Conservation (phyloP, 2,888 invertebrate species). For the Xanthostigma xanthostigma region DNA sequence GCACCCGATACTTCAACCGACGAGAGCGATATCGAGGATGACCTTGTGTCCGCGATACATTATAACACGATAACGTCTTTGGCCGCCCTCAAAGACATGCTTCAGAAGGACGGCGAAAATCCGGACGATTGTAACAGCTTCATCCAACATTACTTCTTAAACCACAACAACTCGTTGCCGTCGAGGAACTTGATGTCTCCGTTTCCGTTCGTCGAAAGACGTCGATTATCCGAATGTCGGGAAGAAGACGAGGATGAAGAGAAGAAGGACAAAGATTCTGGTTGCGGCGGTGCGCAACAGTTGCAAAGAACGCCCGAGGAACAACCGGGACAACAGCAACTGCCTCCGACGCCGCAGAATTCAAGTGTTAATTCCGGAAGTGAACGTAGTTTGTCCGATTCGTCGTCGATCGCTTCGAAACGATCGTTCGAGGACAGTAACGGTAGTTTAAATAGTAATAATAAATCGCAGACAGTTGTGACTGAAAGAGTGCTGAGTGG, state of each 20-base stretch:
- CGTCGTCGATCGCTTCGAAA: conserved; percentile 27
- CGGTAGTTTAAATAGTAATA: not conserved
- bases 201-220: conserved; percentile 39
- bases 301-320: conserved; percentile 6
- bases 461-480: not conserved
- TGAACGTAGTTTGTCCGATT: conserved; percentile 27
- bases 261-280: conserved; percentile 15
- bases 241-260: conserved; percentile 72
- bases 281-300: no score
- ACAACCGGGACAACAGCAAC: conserved; percentile 14
- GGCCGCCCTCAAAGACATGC: conserved; percentile 51
- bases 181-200: conserved; percentile 38
- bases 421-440: conserved; percentile 25
- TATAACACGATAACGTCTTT: conserved; percentile 55
- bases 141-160: conserved; percentile 58
- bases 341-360: conserved; percentile 2
- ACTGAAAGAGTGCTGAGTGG: conserved; percentile 19
- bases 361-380: conserved; percentile 26
- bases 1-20: conserved; percentile 20
- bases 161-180: conserved; percentile 54
- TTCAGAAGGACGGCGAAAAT: conserved; percentile 41
- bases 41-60: conserved; percentile 48
- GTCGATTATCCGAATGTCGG: conserved; percentile 65
- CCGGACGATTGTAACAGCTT: conserved; percentile 40
- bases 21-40: conserved; percentile 46